Evolutionary conservation across 2,888 invertebrate genomes (phyloP).

Genomic region (Drosophila lutescens): DNA sequence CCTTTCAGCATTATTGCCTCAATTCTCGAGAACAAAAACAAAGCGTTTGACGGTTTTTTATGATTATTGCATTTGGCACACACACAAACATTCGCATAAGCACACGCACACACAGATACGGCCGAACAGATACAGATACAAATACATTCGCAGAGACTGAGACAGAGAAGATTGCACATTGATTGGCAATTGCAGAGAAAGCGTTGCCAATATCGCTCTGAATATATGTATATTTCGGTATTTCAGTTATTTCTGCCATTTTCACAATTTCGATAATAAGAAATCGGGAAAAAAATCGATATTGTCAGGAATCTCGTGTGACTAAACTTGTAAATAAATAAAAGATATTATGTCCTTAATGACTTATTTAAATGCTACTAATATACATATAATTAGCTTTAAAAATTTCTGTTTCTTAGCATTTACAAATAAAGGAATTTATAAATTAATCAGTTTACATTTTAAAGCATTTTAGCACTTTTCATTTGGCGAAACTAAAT

Average conservation of each 20-base stretch:
- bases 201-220: slow-evolving; percentile 56
- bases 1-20: slow-evolving; percentile 65
- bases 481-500: too few species aligned
- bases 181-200: slow-evolving; percentile 65
- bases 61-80: slow-evolving; percentile 67
- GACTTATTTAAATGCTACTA: too few species aligned
- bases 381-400: too few species aligned
- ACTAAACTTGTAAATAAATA: neutral
- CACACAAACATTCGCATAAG: slow-evolving; percentile 22
- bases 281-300: neutral
- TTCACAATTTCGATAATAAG: slow-evolving; percentile 23
- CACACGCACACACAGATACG: slow-evolving; percentile 22
- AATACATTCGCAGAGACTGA: slow-evolving; percentile 11
- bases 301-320: neutral
- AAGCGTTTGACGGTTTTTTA: slow-evolving; percentile 73
- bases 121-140: slow-evolving; percentile 15
- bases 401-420: too few species aligned
- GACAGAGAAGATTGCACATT: slow-evolving; percentile 65
- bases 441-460: too few species aligned
- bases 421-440: too few species aligned
- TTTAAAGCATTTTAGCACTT: too few species aligned
- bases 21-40: slow-evolving; percentile 58
- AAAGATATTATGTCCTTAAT: neutral
- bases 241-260: slow-evolving; percentile 1
- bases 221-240: slow-evolving; percentile 28